Percentiles rank a stretch among this genome's conserved stretches.
These are phyloP conservation scores for Pyrocoelia pectoralis DNA, from an alignment of 2,888 invertebrate species.

Conservation along the genomic window DNA sequence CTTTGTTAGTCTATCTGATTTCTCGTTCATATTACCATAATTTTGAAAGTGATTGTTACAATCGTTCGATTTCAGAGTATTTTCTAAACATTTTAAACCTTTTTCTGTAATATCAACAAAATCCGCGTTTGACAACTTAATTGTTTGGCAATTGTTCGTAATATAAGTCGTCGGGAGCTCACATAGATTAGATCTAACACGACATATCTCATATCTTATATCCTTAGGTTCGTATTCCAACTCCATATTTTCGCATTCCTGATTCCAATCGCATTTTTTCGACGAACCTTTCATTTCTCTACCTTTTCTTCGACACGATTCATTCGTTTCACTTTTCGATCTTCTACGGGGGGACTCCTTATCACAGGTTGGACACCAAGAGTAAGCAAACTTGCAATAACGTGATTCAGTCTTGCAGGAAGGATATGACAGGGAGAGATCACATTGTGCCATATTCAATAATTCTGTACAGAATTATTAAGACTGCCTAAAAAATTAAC, in stretches of 20 bases:
- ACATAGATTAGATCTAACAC: conserved; percentile 53
- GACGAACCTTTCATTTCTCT: conserved; percentile 56
- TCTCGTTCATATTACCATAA: conserved; percentile 39
- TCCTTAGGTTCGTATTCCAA: conserved; percentile 52
- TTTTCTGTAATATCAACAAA: conserved; percentile 47
- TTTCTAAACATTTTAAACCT: conserved; percentile 49
- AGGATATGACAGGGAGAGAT: conserved; percentile 47
- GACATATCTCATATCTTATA: conserved; percentile 43
- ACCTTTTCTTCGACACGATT: conserved; percentile 53
- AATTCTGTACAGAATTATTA: too few relatives aligned
- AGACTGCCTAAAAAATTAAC: too few relatives aligned
- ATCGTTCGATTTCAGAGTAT: conserved; percentile 37
- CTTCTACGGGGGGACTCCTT: conserved; percentile 53
- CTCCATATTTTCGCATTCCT: conserved; percentile 57
- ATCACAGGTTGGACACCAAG: conserved; percentile 59
- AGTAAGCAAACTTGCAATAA: conserved; percentile 53
- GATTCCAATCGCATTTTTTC: conserved; percentile 51
- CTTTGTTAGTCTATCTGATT: conserved; percentile 33
- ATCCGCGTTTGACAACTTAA: conserved; percentile 33
- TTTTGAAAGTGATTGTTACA: conserved; percentile 31
- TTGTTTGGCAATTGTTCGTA: conserved; percentile 55
- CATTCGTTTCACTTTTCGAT: conserved; percentile 55
- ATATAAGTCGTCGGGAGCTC: conserved; percentile 59
- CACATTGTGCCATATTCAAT: conserved; percentile 51
- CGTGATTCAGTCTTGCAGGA: conserved; percentile 47